Base-by-base conservation (phyloP, 2,113 vertebrate species). In the Marcusenius ussheri region DNA sequence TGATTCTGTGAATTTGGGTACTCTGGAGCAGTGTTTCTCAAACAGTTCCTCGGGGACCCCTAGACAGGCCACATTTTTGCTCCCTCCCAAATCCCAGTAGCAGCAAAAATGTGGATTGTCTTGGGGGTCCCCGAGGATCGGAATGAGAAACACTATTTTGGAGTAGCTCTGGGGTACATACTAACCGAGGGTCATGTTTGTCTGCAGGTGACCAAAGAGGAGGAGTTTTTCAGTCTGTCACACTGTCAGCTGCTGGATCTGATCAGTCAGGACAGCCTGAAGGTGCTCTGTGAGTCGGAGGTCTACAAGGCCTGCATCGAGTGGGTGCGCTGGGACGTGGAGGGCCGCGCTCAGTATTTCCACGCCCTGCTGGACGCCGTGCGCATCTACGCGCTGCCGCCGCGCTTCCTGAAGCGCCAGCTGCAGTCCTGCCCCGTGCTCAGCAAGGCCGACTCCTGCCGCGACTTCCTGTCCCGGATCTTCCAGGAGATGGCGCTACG, bases 301-400 rank as follows among this genome's bases (percentile, higher is more conserved):
- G 96, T 97, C 91, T 97, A 97, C 91, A 96, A 96, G 91, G 96
- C 97, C 42, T 97, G 97, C 31, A 95, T 95, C 39, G 96, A 96
- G 92, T 97, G 97, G 96, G 96, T 97, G 8, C 93, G 95, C 87
- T 96, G 95, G 94, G 96, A 97, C 21, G 92, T 94, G 89, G 95
- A 95, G 91, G 91, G 89, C 27, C 93, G 97, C 31, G 93, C 95
- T 1, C 96, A 96, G 91, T 97, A 97, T 90, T 95, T 97, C 5
- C 95, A 97, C 35, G 96, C 96, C 45, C 95, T 97, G 62, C 93
- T 97, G 39, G 96, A 97, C 9, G 97, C 97, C 0, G 95, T 97
- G 84, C 96, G 94, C 51, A 96, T 97, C 92, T 97, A 97, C 42
- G 95, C 96, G 0, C 93, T 97, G 90, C 96, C 97, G 0, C 95